Evolutionary conservation across 2,888 invertebrate species (phyloP), one percentile per base, ranked within the genome.

Genomic region (Drosophila mimetica): DNA sequence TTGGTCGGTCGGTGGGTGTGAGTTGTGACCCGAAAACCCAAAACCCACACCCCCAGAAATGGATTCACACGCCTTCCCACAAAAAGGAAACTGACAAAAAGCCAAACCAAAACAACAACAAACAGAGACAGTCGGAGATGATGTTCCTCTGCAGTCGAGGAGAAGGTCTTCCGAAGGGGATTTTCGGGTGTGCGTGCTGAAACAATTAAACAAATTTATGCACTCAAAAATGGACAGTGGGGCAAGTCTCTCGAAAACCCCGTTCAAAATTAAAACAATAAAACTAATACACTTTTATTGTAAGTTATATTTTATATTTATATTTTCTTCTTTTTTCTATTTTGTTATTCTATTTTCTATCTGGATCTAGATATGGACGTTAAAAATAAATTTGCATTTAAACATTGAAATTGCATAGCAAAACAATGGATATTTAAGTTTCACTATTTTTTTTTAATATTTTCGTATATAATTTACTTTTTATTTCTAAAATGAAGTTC

Each of bases 171-270:
- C 37, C 16, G 20, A 42, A 18, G 54, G 54, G 58, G 48, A 53
- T 50, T 71, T 53, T 57, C 36, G 69, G 55, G 50, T 75, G 84
- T 86, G 84, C 84, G 84, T 84, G 84, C 77, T 82, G 85, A 84
- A 86, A 84, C 84, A 84, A 84, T 84, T 84, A 86, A 79, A 84
- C 75, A 60, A 76, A 79, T 79, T 71, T 63, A 65, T 48, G 57
- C 50, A 54, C 41, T 53, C 60, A 42, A 50, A 48, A 65, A 37
- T 34, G 7, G 7, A 69, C 60, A 70, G 69, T 70, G 69, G 70
- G n/a, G 5, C 6, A 16, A 22, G 16, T 0, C n/a, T 13, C 1
- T 13, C 1, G 1, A 25, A 7, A 25, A 25, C 5, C 5, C 5
- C 25, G 4, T 1, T n/a, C n/a, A 42, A 1, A n/a, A 37, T 8